Base-by-base conservation (phyloP, 2,888 invertebrate genomes). In the Drosophila neotestacea region DNA sequence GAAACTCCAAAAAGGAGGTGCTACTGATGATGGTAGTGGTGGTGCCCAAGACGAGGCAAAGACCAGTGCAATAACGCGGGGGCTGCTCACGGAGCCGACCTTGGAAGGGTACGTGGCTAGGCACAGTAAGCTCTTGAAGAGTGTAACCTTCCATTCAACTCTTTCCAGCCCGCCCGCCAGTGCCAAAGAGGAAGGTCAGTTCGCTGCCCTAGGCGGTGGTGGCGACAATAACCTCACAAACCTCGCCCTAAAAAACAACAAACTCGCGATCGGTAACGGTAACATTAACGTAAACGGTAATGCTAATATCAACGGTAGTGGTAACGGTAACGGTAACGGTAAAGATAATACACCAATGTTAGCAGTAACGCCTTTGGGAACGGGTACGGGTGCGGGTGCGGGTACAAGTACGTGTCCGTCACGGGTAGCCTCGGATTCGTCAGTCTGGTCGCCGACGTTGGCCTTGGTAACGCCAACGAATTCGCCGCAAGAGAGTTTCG, bases 71-170 rank as follows among this genome's bases (percentile, higher is more conserved):
- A 69, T 75, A 63, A 66, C 66, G 72, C 94, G 94, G 82, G 95
- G 94, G 90, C 93, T 97, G 70, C 95, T 96, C 93, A 94, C 95
- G 89, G 97, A 97, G 32, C 97, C 96, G 71, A 97, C 97, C 68
- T 93, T 97, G 83, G 97, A 97, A 94, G 97, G 97, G 69, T 97
- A 97, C 93, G 97, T 96, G 67, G 97, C 96, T 56, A 94, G 97
- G 90, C 97, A 97, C 93, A 96, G 96, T 75, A 97, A 97, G 92
- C 95, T 97, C 91, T 94, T 96, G 56, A 97, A 97, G 94, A 97
- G 97, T 93, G 97, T 97, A 75, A 97, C 97, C 71, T 97, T 97
- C 93, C 96, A 97, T 93, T 96, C 96, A 91, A 97, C 97, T 60
- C 93, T 97, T 90, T 96, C 96, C 80, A 97, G 97, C 87, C 96